Evolutionary conservation across 1,140 invertebrate species (phyloP).

Genomic region (Drosophila simulans): DNA sequence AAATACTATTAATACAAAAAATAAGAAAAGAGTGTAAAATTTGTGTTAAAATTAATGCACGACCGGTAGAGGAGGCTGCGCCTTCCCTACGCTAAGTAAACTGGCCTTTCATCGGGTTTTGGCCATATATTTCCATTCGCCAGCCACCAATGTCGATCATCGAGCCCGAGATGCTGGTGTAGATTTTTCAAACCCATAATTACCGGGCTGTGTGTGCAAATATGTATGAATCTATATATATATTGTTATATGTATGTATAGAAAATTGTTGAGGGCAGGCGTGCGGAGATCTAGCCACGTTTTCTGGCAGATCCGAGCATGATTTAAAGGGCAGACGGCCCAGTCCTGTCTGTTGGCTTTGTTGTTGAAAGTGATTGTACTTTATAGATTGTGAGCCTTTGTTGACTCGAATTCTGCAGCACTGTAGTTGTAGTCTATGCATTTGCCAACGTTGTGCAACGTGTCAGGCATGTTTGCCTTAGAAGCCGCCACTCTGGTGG

Average conservation of each 20-base stretch:
- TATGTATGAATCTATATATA: constrained; percentile 33
- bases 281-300: constrained; percentile 59
- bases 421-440: constrained; percentile 3
- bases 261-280: constrained; percentile 31
- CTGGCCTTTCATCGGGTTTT: constrained; percentile 72
- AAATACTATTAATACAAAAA: constrained; percentile 16
- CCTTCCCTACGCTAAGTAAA: constrained; percentile 39
- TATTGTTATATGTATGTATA: constrained; percentile 25
- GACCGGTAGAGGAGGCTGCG: constrained; percentile 56
- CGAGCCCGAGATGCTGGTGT: constrained; percentile 44
- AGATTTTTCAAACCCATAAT: constrained; percentile 75
- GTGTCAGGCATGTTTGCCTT: constrained; percentile 56
- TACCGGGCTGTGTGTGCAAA: constrained; percentile 50
- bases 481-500: constrained; percentile 31
- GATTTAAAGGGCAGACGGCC: constrained; percentile 70
- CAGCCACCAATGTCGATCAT: constrained; percentile 70
- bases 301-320: constrained; percentile 57
- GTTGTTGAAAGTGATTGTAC: constrained; percentile 73
- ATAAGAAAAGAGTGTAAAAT: constrained; percentile 32
- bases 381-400: constrained; percentile 66
- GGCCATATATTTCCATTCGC: constrained; percentile 52
- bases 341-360: constrained; percentile 35
- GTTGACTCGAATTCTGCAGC: constrained; percentile 28
- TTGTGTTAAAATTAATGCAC: constrained; percentile 78
- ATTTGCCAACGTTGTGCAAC: constrained; percentile 32